A percentile compares a stretch with the other conserved stretches of the same genome.
Evolutionary conservation across 1,140 invertebrate species (phyloP).

Genomic region (Pomacea maculata): DNA sequence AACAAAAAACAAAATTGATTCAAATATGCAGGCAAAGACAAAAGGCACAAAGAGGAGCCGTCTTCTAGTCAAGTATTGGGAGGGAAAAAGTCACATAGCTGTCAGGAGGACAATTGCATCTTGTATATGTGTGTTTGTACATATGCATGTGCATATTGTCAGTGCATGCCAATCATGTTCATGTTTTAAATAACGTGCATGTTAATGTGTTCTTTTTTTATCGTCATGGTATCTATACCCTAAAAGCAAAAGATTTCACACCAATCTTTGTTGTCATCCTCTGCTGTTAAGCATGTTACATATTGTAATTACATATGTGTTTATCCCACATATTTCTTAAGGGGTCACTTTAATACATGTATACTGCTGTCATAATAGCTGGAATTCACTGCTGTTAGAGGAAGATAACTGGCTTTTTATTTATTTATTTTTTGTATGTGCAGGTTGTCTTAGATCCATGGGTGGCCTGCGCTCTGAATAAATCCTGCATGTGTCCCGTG

Average conservation of each 20-base stretch:
- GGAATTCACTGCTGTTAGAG: too few relatives aligned
- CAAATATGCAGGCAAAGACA: not conserved
- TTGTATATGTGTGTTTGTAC: not conserved
- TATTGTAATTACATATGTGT: too few relatives aligned
- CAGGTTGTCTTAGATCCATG: conserved; percentile 16
- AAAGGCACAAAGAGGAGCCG: too few relatives aligned
- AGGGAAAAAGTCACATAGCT: not conserved
- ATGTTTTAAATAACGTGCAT: not conserved
- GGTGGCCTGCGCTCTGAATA: conserved; percentile 16
- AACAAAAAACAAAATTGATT: not conserved
- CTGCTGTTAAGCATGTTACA: not conserved
- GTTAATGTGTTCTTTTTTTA: too few relatives aligned
- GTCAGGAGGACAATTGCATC: not conserved
- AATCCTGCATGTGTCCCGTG: conserved; percentile 19
- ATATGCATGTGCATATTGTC: not conserved
- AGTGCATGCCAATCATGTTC: not conserved
- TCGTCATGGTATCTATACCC: too few relatives aligned
- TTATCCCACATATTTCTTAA: too few relatives aligned
- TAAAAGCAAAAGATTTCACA: not conserved
- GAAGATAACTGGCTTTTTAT: too few relatives aligned
- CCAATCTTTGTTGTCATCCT: not conserved
- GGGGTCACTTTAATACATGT: too few relatives aligned
- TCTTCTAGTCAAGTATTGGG: too few relatives aligned
- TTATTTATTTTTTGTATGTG: not conserved
- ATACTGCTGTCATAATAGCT: too few relatives aligned